Conservation (phyloP, 2,797 vertebrate genomes). For the Bovichtus variegatus region DNA sequence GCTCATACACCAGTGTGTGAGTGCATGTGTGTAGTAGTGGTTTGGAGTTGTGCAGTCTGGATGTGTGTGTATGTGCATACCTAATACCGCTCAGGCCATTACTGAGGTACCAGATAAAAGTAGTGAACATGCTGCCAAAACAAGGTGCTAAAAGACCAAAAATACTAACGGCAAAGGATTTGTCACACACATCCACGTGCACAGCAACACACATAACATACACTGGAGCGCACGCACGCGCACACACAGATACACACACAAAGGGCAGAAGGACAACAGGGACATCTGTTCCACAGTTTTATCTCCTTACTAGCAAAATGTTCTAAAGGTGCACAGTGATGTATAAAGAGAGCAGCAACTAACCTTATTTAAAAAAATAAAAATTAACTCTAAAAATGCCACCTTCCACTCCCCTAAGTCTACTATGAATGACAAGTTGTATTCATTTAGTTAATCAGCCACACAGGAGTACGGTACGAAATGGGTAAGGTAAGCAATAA, state of each 20-base stretch:
- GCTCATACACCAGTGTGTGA: neutral
- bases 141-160: constrained; percentile 81
- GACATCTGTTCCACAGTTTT: constrained; percentile 72
- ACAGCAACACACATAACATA: constrained; percentile 8
- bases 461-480: constrained; percentile 39
- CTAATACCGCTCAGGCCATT: constrained; percentile 68
- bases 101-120: constrained; percentile 70
- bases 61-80: neutral
- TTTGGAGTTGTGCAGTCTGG: neutral
- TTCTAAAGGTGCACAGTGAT: constrained; percentile 47
- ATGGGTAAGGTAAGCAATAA: constrained; percentile 55
- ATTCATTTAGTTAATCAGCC: constrained; percentile 63
- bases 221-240: constrained; percentile 7
- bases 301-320: constrained; percentile 59
- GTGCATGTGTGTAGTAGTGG: constrained; percentile 3
- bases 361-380: constrained; percentile 57
- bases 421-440: constrained; percentile 38
- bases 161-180: constrained; percentile 64
- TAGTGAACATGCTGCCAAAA: constrained; percentile 77
- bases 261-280: constrained; percentile 63
- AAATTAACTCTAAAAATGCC: constrained; percentile 50
- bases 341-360: constrained; percentile 50
- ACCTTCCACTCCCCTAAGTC: constrained; percentile 34
- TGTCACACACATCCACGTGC: constrained; percentile 23
- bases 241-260: constrained; percentile 20